Base-by-base conservation (phyloP, 2,113 vertebrate species). In the Chamaea fasciata region DNA sequence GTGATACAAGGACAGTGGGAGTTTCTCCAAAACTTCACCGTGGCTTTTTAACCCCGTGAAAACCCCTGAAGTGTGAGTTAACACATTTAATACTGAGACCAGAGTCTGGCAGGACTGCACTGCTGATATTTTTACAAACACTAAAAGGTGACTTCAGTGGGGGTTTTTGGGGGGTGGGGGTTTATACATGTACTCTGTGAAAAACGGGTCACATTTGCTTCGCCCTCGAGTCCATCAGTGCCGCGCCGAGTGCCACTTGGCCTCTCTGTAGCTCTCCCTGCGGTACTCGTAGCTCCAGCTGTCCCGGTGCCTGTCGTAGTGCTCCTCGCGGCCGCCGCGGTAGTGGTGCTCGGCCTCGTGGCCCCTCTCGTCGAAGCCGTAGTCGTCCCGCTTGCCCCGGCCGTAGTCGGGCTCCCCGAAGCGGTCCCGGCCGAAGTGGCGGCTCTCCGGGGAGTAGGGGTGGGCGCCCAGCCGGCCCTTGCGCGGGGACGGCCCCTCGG, bases 251-350 rank as follows among this genome's bases (percentile, higher is more conserved):
- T 97, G 98, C 98, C 98, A 98, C 59, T 96, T 98, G 52, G 96
- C 94, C 37, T 98, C 98, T 44, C 98, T 92, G 96, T 97, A 92
- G 46, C 70, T 79, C 47, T 98, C 98, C 39, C 98, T 87, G 42
- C 97, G 96, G 74, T 91, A 92, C 10, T 98, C 97, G 15, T 98
- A 96, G 96, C 97, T 98, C 88, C 98, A 98, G 94, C 96, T 68
- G 13, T 97, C 96, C 1, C 97, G 95, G 53, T 85, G 97, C 42
- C 97, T 50, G 6, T 99, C 98, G 0, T 98, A 96, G 91, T 95
- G 95, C 16, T 99, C 98, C 8, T 98, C 97, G 9, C 97, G 75
- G 59, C 93, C 71, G n/a, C 59, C 97, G 50, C 98, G 96, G 87
- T 98, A 98, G 62, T 98, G 97, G 13, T 97, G 98, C 31, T 98